These are phyloP conservation scores for Nyctibius bracteatus DNA, from an alignment of 2,113 vertebrate species.

Conservation along the genomic window DNA sequence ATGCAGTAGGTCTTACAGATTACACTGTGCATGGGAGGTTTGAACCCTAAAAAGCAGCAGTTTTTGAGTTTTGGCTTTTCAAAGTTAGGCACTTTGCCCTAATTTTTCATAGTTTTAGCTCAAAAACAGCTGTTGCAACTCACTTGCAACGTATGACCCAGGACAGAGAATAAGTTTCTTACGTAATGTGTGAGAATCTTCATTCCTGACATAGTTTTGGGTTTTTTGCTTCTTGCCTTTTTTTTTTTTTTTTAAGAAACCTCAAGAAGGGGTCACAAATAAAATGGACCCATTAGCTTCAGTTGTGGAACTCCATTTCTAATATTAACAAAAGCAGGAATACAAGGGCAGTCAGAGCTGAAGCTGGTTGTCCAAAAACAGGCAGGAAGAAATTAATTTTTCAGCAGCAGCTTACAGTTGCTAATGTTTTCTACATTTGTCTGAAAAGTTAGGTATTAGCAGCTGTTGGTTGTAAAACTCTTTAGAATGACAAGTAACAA, in stretches of 20 bases:
- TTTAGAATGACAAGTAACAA: neutral
- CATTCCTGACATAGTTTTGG: neutral
- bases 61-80: constrained; percentile 8
- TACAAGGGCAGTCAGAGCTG: neutral
- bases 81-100: neutral
- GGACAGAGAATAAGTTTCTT: neutral
- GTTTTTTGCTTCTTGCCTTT: neutral
- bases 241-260: neutral
- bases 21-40: rapidly evolving
- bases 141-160: neutral
- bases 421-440: neutral
- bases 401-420: neutral
- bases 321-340: neutral
- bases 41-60: neutral
- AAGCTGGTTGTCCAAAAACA: neutral
- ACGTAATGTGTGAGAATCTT: neutral
- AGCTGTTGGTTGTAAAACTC: neutral
- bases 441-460: neutral
- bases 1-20: neutral
- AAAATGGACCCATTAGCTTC: neutral
- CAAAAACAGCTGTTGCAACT: neutral
- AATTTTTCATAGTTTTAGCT: neutral
- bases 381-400: neutral
- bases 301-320: neutral
- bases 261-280: neutral